phyloP scores from a whole-genome alignment of 1,140 invertebrate species.

The Musca domestica region DNA sequence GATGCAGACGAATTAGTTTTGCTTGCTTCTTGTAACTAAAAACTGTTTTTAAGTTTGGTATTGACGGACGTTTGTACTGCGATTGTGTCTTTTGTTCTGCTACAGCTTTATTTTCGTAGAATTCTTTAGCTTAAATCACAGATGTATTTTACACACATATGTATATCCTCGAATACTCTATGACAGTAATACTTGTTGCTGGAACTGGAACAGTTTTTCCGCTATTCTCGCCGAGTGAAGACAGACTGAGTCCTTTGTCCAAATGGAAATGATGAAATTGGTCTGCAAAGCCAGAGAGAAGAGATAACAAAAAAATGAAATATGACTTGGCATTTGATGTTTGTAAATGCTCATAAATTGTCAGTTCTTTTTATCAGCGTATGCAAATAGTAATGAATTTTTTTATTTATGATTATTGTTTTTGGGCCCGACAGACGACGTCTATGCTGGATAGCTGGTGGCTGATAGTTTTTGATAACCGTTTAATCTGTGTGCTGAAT shows the following conservation, averaged over 20 bases:
- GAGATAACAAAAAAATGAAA: neutral
- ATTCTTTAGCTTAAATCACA: conserved; percentile 4
- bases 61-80: neutral
- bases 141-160: neutral
- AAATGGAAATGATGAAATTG: conserved; percentile 14
- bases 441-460: neutral
- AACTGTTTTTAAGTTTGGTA: neutral
- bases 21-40: neutral
- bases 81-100: neutral
- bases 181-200: too few relatives aligned
- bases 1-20: neutral
- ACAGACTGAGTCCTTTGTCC: neutral
- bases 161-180: too few relatives aligned
- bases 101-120: neutral
- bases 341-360: too few relatives aligned
- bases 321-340: too few relatives aligned
- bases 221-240: neutral
- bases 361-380: neutral
- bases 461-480: neutral
- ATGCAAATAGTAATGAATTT: neutral
- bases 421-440: too few relatives aligned
- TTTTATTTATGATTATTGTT: too few relatives aligned
- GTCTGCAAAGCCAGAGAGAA: conserved; percentile 4
- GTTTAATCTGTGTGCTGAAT: neutral
- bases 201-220: neutral